Conservation (phyloP, 2,113 vertebrate genomes). For the Pontoporia blainvillei region DNA sequence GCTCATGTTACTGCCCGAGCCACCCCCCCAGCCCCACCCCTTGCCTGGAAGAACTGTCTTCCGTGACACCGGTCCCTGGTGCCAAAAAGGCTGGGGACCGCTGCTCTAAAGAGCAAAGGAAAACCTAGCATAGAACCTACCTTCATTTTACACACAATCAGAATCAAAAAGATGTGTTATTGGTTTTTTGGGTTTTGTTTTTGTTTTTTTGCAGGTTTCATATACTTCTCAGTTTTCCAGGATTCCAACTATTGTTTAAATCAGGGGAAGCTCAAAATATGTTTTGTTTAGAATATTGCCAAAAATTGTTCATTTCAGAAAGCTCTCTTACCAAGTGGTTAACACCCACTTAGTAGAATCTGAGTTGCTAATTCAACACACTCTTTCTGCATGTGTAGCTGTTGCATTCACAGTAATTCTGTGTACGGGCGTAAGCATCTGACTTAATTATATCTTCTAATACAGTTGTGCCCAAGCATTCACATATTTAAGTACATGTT, state of each 20-base stretch:
- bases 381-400: background rate
- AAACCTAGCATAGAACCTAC: background rate
- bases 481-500: background rate
- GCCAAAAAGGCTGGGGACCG: no score
- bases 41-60: no score
- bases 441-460: background rate
- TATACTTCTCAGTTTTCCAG: background rate
- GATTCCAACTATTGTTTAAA: background rate
- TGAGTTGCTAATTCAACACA: background rate
- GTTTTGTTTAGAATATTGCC: slow-evolving; percentile 14
- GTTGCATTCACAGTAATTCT: background rate
- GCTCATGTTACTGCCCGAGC: no score
- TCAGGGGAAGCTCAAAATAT: background rate
- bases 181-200: no score
- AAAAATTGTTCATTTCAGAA: background rate
- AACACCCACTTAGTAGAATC: background rate
- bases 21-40: no score
- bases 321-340: background rate
- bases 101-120: background rate
- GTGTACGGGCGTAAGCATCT: background rate
- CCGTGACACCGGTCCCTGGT: no score
- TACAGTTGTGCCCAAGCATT: background rate
- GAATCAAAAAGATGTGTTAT: background rate
- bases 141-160: background rate
- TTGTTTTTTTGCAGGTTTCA: background rate